phyloP scores from a whole-genome alignment of 2,797 vertebrate genomes.

The Tolypeutes matacus region DNA sequence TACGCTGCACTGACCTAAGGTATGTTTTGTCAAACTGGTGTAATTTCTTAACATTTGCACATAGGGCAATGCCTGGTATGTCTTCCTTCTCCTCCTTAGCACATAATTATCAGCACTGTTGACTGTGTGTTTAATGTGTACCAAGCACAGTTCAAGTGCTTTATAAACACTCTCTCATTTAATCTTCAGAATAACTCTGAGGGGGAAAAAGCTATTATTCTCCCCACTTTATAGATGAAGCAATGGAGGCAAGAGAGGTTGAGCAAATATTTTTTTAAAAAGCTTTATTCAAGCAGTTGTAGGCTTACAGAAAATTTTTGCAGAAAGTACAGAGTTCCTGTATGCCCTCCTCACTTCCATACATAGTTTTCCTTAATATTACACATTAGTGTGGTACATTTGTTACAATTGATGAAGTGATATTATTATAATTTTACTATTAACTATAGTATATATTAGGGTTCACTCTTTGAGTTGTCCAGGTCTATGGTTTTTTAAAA shows the following conservation, averaged over 20 bases:
- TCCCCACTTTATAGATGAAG: not conserved
- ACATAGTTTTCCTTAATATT: too few relatives aligned
- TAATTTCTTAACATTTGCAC: not conserved
- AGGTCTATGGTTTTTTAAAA: too few relatives aligned
- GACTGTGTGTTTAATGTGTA: not conserved
- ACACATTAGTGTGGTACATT: too few relatives aligned
- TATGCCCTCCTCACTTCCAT: too few relatives aligned
- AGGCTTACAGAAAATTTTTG: too few relatives aligned
- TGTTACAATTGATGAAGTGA: too few relatives aligned
- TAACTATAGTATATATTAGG: too few relatives aligned
- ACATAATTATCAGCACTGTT: not conserved
- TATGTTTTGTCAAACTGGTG: not conserved
- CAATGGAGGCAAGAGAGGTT: not conserved
- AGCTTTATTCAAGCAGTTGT: too few relatives aligned
- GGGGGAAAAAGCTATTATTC: not conserved
- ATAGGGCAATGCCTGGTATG: rapidly evolving
- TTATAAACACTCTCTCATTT: not conserved
- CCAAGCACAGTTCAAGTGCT: not conserved
- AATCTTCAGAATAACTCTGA: not conserved
- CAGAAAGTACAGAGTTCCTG: too few relatives aligned
- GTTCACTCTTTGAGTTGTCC: too few relatives aligned
- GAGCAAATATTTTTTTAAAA: not conserved
- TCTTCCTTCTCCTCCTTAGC: not conserved
- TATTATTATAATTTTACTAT: too few relatives aligned
- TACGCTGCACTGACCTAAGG: not conserved